These are phyloP conservation scores for Pteronura brasiliensis DNA, from an alignment of 2,113 vertebrate genomes.

Conservation along the genomic window DNA sequence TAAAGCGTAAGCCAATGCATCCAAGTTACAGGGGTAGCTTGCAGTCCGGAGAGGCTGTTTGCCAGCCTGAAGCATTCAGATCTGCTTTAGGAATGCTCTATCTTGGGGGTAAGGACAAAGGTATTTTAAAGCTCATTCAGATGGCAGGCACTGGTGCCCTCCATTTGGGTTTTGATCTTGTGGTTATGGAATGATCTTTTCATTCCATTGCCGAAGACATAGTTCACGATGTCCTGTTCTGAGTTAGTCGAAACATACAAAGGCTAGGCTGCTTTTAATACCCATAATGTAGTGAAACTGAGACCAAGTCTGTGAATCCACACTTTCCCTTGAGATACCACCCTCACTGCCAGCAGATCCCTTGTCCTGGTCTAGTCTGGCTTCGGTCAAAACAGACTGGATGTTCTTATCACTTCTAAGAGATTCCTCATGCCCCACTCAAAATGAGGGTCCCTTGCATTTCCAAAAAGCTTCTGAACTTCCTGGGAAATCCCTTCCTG, in stretches of 20 bases:
- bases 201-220: neutral
- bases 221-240: neutral
- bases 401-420: neutral
- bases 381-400: neutral
- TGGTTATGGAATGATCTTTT: neutral
- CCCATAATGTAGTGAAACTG: neutral
- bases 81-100: neutral
- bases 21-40: neutral
- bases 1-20: neutral
- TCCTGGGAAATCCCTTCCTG: neutral
- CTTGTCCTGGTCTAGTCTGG: neutral
- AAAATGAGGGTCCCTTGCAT: neutral
- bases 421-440: no score
- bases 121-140: neutral
- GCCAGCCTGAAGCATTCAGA: neutral
- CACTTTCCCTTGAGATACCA: neutral
- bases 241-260: neutral
- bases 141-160: neutral
- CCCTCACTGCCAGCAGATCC: neutral
- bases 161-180: constrained; percentile 10
- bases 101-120: neutral
- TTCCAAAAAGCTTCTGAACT: neutral
- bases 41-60: neutral
- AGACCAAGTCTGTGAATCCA: neutral
- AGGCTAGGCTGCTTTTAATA: neutral